Conservation (phyloP, 2,797 vertebrate genomes). For the Lutra lutra region DNA sequence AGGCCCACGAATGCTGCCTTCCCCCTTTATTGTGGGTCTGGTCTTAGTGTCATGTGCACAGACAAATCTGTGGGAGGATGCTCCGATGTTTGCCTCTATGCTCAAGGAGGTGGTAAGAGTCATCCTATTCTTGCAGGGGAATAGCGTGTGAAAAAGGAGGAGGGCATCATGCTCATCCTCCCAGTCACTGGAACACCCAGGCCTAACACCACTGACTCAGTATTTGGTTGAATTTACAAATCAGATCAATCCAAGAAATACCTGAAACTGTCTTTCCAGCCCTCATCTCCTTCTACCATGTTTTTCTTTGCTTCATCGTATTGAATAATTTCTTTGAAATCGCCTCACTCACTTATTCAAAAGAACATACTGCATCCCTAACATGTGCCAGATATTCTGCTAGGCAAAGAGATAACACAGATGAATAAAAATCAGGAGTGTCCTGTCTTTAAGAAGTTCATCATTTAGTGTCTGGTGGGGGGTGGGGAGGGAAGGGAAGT, state of each 20-base stretch:
- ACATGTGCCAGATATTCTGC: background rate
- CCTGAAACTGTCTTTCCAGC: background rate
- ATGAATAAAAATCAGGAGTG: background rate
- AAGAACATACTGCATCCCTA: background rate
- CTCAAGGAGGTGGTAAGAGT: background rate
- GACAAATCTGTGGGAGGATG: background rate
- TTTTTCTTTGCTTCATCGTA: background rate
- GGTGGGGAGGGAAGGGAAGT: background rate
- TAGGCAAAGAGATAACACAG: background rate
- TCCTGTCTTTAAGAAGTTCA: background rate
- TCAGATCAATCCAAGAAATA: background rate
- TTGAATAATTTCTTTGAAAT: background rate
- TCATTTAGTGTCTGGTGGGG: background rate
- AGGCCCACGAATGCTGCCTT: background rate
- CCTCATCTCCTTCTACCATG: background rate
- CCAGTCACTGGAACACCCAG: background rate
- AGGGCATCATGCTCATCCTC: background rate
- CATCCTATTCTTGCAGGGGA: background rate
- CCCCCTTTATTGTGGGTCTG: background rate
- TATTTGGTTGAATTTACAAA: background rate
- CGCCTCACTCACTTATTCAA: background rate
- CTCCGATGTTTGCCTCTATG: background rate
- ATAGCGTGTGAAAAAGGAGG: background rate
- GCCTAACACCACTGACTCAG: background rate
- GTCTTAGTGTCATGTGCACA: background rate